These are phyloP conservation scores for Atherinomorus stipes DNA, from an alignment of 2,113 vertebrate genomes.

Conservation along the genomic window DNA sequence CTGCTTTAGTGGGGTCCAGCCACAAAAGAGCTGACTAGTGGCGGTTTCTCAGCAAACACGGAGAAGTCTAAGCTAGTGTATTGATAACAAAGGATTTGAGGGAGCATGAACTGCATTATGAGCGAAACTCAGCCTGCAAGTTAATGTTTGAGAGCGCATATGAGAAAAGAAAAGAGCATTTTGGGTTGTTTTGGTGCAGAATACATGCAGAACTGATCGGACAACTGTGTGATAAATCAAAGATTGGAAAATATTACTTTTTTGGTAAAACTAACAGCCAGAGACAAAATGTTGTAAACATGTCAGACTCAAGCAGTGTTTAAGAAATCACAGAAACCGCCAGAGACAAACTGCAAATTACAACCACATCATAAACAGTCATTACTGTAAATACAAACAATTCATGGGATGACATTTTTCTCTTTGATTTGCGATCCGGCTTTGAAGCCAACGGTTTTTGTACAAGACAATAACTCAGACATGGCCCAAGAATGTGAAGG, in stretches of 20 bases:
- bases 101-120: neutral
- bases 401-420: constrained; percentile 1
- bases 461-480: neutral
- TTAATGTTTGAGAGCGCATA: neutral
- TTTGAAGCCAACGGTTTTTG: neutral
- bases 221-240: neutral
- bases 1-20: constrained; percentile 46
- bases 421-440: neutral
- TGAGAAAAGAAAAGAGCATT: neutral
- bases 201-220: neutral
- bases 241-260: neutral
- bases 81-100: neutral
- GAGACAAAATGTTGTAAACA: constrained; percentile 18
- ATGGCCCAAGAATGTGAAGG: neutral
- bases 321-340: constrained; percentile 28
- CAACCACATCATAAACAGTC: neutral
- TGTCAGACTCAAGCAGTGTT: constrained; percentile 25
- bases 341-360: constrained; percentile 8
- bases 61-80: neutral
- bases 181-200: neutral
- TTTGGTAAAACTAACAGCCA: neutral
- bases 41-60: constrained; percentile 42
- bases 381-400: constrained; percentile 32
- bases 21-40: constrained; percentile 44
- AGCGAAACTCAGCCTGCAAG: neutral